These are phyloP conservation scores for Halictus ligatus DNA, from an alignment of 2,888 invertebrate species.

Conservation along the genomic window DNA sequence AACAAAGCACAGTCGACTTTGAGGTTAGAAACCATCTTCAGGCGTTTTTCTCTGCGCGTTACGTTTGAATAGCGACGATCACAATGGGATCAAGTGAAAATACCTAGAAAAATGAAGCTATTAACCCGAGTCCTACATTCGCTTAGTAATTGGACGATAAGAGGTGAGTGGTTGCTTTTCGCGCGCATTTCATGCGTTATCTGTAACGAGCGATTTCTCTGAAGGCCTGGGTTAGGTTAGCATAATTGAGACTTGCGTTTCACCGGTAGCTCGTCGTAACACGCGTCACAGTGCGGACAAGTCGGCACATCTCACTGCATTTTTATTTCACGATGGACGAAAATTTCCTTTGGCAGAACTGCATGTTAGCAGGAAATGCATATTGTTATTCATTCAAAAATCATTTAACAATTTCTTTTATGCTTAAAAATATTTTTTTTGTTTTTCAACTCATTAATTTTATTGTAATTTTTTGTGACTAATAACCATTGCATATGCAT, in stretches of 20 bases:
- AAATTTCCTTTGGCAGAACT: too few species aligned
- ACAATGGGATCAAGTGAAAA: not conserved
- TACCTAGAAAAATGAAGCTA: slow-evolving; percentile 13
- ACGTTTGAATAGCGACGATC: not conserved
- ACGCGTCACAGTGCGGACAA: too few species aligned
- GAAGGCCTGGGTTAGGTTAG: slow-evolving; percentile 1
- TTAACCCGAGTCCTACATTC: slow-evolving; percentile 6
- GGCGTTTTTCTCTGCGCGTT: not conserved
- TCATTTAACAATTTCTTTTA: too few species aligned
- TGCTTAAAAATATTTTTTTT: too few species aligned
- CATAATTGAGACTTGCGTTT: slow-evolving; percentile 24
- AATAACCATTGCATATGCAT: too few species aligned
- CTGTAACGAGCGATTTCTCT: slow-evolving; percentile 16
- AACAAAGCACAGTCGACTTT: slow-evolving; percentile 4
- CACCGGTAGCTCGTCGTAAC: slow-evolving; percentile 37
- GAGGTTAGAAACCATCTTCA: not conserved
- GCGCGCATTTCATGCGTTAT: slow-evolving; percentile 10
- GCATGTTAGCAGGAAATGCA: too few species aligned
- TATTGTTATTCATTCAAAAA: too few species aligned
- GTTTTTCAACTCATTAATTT: too few species aligned
- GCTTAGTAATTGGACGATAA: slow-evolving; percentile 17
- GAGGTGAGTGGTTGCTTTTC: slow-evolving; percentile 6
- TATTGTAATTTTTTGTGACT: too few species aligned
- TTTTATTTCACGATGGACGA: too few species aligned
- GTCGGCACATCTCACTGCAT: too few species aligned